phyloP scores from a whole-genome alignment of 2,113 vertebrate genomes.

The Chlorodrepanis virens region DNA sequence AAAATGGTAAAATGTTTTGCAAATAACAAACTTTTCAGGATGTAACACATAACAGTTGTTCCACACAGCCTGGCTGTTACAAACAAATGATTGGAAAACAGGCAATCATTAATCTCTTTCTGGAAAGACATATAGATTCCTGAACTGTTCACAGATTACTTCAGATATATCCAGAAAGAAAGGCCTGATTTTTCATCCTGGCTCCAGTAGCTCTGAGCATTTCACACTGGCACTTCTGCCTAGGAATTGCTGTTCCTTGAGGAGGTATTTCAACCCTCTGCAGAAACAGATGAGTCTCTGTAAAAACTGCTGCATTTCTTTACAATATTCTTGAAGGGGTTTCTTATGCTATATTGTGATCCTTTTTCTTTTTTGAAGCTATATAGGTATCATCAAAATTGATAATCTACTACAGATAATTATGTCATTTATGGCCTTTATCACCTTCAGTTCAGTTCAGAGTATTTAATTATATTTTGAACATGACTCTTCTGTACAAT shows the following conservation, averaged over 20 bases:
- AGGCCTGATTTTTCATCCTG: neutral
- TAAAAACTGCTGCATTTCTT: neutral
- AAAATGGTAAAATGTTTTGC: conserved; percentile 49
- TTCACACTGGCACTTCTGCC: neutral
- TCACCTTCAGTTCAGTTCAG: neutral
- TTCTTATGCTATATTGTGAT: neutral
- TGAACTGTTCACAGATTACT: neutral
- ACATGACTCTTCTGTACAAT: neutral
- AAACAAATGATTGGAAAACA: neutral
- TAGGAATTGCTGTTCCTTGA: neutral
- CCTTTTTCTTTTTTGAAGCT: neutral
- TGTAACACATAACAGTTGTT: neutral
- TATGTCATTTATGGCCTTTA: neutral
- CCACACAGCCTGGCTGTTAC: neutral
- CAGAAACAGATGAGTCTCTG: neutral
- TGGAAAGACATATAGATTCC: neutral
- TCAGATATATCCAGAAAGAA: neutral
- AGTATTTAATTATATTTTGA: neutral
- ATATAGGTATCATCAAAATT: neutral
- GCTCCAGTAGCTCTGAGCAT: neutral
- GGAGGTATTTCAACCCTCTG: neutral
- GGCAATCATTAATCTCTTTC: neutral
- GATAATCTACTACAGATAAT: neutral
- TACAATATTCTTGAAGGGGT: neutral
- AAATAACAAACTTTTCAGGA: conserved; percentile 35